Percentiles rank a stretch among this genome's conserved stretches.
phyloP scores from a whole-genome alignment of 2,888 invertebrate species.

The Chrysomela aeneicollis region DNA sequence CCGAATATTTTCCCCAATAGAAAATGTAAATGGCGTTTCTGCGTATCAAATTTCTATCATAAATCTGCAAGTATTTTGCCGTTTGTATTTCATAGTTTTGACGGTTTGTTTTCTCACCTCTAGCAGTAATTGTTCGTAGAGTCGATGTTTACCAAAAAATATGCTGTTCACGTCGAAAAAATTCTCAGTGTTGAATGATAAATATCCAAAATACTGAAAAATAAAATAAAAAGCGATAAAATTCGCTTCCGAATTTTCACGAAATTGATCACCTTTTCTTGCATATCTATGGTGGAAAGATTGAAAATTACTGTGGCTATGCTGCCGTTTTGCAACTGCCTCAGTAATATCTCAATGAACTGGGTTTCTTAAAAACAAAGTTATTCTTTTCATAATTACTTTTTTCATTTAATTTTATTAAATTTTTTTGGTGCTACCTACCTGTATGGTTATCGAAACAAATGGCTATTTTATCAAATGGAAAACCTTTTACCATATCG shows the following conservation, averaged over 20 bases:
- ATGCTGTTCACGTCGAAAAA: constrained; percentile 64
- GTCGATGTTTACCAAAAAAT: constrained; percentile 65
- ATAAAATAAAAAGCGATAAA: neutral
- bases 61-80: constrained; percentile 55
- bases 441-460: constrained; percentile 55
- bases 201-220: constrained; percentile 65
- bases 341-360: constrained; percentile 48
- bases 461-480: constrained; percentile 51
- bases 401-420: neutral
- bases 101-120: constrained; percentile 60
- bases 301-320: constrained; percentile 54
- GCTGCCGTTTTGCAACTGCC: constrained; percentile 46
- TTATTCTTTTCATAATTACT: no score
- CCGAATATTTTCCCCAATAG: constrained; percentile 68
- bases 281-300: constrained; percentile 51
- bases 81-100: neutral
- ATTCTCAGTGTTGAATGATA: constrained; percentile 63
- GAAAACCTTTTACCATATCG: constrained; percentile 56
- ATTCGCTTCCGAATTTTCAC: neutral
- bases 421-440: constrained; percentile 35
- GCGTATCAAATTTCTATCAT: constrained; percentile 66
- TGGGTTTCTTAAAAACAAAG: constrained; percentile 45
- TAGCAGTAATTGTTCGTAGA: constrained; percentile 66
- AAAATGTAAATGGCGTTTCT: constrained; percentile 73
- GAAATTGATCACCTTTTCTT: constrained; percentile 51